phyloP scores from a whole-genome alignment of 2,888 invertebrate genomes.

The Dexiosoma caninum region DNA sequence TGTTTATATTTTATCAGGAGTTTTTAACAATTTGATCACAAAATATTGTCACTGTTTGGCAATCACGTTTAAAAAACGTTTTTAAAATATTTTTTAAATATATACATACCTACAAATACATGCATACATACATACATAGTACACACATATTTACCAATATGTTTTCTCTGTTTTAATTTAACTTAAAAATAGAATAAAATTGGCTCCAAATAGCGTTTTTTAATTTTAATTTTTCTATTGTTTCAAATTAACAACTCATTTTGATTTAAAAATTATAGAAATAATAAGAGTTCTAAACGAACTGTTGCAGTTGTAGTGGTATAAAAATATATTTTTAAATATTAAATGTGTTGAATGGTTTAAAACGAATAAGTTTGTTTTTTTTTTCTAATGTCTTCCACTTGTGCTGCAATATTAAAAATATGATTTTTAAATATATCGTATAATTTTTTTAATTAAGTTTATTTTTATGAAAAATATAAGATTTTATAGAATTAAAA shows the following conservation, averaged over 20 bases:
- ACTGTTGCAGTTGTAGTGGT: conserved; percentile 65
- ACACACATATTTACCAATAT: conserved; percentile 20
- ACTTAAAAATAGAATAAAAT: conserved; percentile 24
- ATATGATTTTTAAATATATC: conserved; percentile 55
- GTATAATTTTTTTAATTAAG: conserved; percentile 33
- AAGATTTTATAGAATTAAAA: conserved; percentile 28
- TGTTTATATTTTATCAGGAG: conserved; percentile 59
- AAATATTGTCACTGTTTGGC: conserved; percentile 39
- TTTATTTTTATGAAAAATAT: conserved; percentile 33
- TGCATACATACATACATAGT: no score
- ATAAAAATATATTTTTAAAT: conserved; percentile 41
- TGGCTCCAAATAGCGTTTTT: conserved; percentile 20
- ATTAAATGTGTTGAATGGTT: conserved; percentile 49
- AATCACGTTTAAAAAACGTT: conserved; percentile 58
- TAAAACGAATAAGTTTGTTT: conserved; percentile 40
- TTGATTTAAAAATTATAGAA: conserved; percentile 36
- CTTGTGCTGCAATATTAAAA: conserved; percentile 73
- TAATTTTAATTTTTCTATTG: not conserved
- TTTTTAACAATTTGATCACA: conserved; percentile 58
- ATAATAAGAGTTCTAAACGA: conserved; percentile 38
- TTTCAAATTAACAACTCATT: conserved; percentile 15
- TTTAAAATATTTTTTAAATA: conserved; percentile 41
- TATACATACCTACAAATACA: no score
- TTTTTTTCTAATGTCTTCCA: conserved; percentile 71
- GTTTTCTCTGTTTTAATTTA: conserved; percentile 54